Base-by-base conservation (phyloP, 2,888 invertebrate species). In the Petrolisthes cinctipes region DNA sequence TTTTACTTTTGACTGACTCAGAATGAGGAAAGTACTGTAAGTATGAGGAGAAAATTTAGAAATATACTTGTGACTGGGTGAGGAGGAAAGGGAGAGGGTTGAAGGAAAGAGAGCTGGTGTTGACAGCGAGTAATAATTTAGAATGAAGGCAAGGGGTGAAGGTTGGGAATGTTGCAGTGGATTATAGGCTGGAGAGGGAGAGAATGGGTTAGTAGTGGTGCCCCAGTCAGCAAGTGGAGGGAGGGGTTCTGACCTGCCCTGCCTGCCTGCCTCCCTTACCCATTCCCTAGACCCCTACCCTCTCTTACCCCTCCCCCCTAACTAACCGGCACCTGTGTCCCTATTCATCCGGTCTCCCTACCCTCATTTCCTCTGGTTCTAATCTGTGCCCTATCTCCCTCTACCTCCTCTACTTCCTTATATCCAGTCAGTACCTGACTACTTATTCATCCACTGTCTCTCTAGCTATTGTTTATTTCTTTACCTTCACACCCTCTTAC, bases 191-290 rank as follows among this genome's bases (percentile, higher is more conserved):
- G n/a, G 53, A 54, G 57, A n/a, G 54, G 23, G 54, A 20, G 54
- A 14, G 14, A n/a, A 71, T 11, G 20, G 54, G 68, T 37, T 37
- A 53, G 78, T 37, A 51, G 37, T 23, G 78, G 78, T 37, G 78
- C 37, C 78, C 78, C 78, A 78, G 11, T 53, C 17, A 17, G 20
- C 17, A 11, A 37, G 78, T 1, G 17, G 78, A 17, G 37, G 17
- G 78, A 17, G 11, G 37, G 53, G 37, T 53, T 17, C 78, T 78
- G 78, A 78, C 53, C 53, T 51, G 9, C 17, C 78, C 53, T 78
- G 53, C 78, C 78, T 78, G 6, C 78, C 78, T 78, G 5, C 53
- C 78, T 78, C 37, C 53, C 78, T 78, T 9, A 61, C 54, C 80
- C 7, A n/a, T 2, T 6, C 17, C 54, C 17, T n/a, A 20, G 57